phyloP scores from a whole-genome alignment of 2,113 vertebrate genomes.

The Chauna torquata region DNA sequence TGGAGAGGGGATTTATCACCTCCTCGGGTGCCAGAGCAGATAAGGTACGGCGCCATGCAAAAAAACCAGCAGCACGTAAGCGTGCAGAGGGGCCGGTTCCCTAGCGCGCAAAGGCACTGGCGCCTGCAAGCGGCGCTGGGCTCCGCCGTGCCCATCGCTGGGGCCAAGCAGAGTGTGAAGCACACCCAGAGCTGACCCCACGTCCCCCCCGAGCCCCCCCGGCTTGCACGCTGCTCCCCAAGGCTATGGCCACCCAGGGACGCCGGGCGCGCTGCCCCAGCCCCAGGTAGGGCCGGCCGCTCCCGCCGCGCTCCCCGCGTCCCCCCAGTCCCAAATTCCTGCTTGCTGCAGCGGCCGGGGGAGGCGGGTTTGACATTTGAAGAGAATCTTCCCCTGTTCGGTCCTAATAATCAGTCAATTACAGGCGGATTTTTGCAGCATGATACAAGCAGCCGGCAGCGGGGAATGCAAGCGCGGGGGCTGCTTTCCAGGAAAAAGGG shows the following conservation, averaged over 20 bases:
- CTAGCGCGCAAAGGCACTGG: background rate
- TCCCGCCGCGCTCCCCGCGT: background rate
- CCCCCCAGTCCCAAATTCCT: background rate
- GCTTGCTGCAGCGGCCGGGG: background rate
- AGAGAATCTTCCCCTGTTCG: slow-evolving; percentile 41
- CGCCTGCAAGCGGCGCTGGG: background rate
- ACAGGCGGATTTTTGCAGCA: slow-evolving; percentile 45
- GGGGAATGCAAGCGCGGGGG: background rate
- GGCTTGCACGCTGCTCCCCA: background rate
- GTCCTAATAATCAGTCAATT: slow-evolving; percentile 33
- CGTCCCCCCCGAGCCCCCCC: rapidly evolving
- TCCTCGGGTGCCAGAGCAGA: background rate
- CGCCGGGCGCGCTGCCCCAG: background rate
- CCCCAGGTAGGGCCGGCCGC: no score
- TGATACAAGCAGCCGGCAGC: slow-evolving; percentile 18
- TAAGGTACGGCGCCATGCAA: slow-evolving; percentile 10
- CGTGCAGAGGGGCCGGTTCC: background rate
- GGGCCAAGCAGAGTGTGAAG: rapidly evolving
- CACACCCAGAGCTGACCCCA: background rate
- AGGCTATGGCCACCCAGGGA: background rate
- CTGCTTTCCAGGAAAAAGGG: slow-evolving; percentile 26
- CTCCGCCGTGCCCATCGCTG: background rate
- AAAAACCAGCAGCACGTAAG: background rate
- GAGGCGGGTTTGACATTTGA: slow-evolving; percentile 40
- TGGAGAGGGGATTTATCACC: slow-evolving; percentile 35